Base-by-base conservation (phyloP, 2,888 invertebrate species). In the Drosophila meridionalis region DNA sequence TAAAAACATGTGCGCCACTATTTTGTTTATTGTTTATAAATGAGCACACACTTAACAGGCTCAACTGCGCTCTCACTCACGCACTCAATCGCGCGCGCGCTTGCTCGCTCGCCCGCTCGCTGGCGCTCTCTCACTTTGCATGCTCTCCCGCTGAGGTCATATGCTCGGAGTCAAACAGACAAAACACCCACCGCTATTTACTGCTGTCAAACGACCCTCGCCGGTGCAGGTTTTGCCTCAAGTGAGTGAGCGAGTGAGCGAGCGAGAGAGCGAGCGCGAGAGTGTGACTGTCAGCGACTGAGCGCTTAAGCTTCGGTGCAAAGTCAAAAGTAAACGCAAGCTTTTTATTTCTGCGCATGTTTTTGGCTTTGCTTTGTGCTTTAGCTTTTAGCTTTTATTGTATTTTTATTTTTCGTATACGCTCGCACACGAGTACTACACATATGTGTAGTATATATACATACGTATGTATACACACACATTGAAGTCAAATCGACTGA, bases 21-120 rank as follows among this genome's bases (percentile, higher is more conserved):
- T 83, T 86, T 88, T 88, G 87, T 88, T 85, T 88, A 87, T 90
- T 88, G 87, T 88, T 88, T 88, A 90, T 89, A 89, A 88, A 80
- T 89, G 87, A 84, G 84, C 79, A 84, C 82, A 79, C 73, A 76
- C 57, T 60, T 63, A 63, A 48, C 68, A 68, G 56, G 52, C 79
- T 60, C 62, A 42, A n/a, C 42, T 42, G 42, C 42, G 42, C 42
- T 38, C 69, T 34, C 61, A 36, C 61, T 52, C 45, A 8, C 40
- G 38, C 32, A 53, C 57, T 30, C 48, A 7, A 30, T 50, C 12
- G 28, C 14, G 8, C 9, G 32, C 34, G 42, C 14, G 43, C 47
- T 34, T 42, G 12, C 34, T 50, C 12, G 28, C 14, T 11, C 9
- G 32, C 34, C 42, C 14, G 43, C 47, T 34, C 47, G 12, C 9